These are phyloP conservation scores for Drosophila equinoxialis DNA, from an alignment of 1,140 invertebrate species.

Conservation along the genomic window DNA sequence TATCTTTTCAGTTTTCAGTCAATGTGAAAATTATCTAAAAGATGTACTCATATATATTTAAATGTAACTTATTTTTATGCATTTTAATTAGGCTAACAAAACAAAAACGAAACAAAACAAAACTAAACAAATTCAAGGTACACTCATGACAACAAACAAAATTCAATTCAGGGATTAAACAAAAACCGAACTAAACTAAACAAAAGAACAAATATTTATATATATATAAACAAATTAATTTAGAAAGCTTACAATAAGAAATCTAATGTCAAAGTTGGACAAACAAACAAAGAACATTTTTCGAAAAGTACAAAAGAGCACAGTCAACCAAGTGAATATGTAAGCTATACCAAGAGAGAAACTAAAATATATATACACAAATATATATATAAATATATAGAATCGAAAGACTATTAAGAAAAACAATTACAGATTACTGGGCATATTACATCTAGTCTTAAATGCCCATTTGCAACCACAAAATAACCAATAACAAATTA, in stretches of 20 bases:
- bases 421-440: not conserved
- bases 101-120: constrained; percentile 7
- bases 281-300: constrained; percentile 55
- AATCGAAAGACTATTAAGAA: constrained; percentile 53
- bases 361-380: not conserved
- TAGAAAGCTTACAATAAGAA: constrained; percentile 33
- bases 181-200: constrained; percentile 34
- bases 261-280: constrained; percentile 58
- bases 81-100: constrained; percentile 78
- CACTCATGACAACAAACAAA: constrained; percentile 76
- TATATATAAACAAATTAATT: constrained; percentile 34
- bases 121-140: constrained; percentile 58
- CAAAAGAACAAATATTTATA: constrained; percentile 27
- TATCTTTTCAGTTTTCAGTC: constrained; percentile 56
- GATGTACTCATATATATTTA: constrained; percentile 63
- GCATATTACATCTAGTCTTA: not conserved
- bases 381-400: constrained; percentile 35
- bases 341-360: constrained; percentile 53
- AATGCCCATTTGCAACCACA: not conserved
- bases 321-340: constrained; percentile 51
- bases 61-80: constrained; percentile 76
- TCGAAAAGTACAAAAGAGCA: constrained; percentile 72
- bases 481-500: not conserved
- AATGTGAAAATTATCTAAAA: constrained; percentile 77
- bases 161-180: constrained; percentile 81